phyloP scores from a whole-genome alignment of 1,140 invertebrate genomes.

The Bombus fervidus region DNA sequence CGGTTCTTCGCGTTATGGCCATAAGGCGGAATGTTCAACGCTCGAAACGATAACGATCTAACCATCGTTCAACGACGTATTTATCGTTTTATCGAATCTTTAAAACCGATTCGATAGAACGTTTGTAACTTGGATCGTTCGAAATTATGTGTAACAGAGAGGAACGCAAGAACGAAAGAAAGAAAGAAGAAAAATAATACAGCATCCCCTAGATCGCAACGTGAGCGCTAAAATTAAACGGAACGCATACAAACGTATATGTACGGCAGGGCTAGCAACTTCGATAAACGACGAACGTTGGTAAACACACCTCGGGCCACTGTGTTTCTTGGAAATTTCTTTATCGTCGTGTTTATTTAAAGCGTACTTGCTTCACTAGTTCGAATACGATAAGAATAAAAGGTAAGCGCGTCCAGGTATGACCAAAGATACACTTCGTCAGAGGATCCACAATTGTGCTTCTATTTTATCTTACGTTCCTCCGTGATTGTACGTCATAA shows the following conservation, averaged over 20 bases:
- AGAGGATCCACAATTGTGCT: neutral
- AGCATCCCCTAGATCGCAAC: constrained; percentile 1
- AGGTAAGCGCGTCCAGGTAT: neutral
- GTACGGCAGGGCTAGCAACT: neutral
- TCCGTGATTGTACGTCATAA: too few species aligned
- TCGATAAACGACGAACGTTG: constrained; percentile 10
- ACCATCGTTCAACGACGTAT: neutral
- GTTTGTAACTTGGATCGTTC: neutral
- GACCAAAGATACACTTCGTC: neutral
- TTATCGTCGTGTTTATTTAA: constrained; percentile 32
- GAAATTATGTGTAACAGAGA: neutral
- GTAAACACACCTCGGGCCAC: neutral
- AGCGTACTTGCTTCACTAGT: constrained; percentile 6
- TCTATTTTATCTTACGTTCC: neutral
- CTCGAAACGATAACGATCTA: neutral
- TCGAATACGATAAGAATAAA: constrained; percentile 22
- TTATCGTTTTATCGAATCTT: neutral
- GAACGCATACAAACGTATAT: neutral
- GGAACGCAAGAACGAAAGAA: neutral
- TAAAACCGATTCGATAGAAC: neutral
- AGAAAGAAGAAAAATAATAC: neutral
- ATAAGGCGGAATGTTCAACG: neutral
- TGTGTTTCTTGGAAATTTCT: constrained; percentile 19
- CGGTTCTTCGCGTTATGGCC: neutral
- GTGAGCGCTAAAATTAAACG: constrained; percentile 44